A percentile compares a stretch with the other conserved stretches of the same genome.
These are phyloP conservation scores for rat (Rattus norvegicus) DNA, from an alignment of 2,113 vertebrate genomes.

Conservation along the genomic window GRCr8 NC_086029.1:18828001-18828500, in stretches of 20 bases:
- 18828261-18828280: background rate
- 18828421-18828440: background rate
- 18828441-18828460: background rate
- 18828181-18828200: background rate
- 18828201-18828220: background rate
- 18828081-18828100: background rate
- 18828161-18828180: background rate
- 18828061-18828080: background rate
- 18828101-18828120: background rate
- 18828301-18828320: no score
- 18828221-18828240: background rate
- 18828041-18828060: background rate
- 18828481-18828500: background rate
- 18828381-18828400: background rate
- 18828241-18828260: background rate
- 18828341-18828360: background rate
- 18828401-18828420: background rate
- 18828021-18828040: background rate
- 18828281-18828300: background rate
- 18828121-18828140: background rate
- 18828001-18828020: background rate
- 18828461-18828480: background rate
- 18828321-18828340: no score
- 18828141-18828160: background rate
- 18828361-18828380: background rate